Conservation (phyloP, 1,140 invertebrate species). For the Lasioglossum baleicum region DNA sequence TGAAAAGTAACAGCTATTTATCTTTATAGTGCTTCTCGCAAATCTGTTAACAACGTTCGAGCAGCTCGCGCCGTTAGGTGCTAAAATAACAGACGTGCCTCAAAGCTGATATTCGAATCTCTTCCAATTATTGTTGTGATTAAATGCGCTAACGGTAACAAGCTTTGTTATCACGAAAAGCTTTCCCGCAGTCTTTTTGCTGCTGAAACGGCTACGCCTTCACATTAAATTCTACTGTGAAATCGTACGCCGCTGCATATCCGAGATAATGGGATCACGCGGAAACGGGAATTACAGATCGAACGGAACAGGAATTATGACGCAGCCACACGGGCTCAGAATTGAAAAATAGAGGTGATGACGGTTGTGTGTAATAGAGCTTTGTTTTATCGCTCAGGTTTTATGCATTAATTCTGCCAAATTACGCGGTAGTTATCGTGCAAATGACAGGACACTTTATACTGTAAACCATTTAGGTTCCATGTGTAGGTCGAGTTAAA, state of each 20-base stretch:
- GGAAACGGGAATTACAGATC: not conserved
- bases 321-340: too few species aligned
- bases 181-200: too few species aligned
- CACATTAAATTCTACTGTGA: not conserved
- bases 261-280: conserved; percentile 4
- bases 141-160: too few species aligned
- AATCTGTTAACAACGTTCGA: too few species aligned
- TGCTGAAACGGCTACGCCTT: too few species aligned
- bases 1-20: too few species aligned
- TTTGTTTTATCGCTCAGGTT: not conserved
- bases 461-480: not conserved
- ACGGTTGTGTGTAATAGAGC: not conserved
- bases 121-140: too few species aligned
- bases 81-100: too few species aligned
- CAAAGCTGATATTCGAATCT: too few species aligned
- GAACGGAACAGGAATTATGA: not conserved
- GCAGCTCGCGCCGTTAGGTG: too few species aligned
- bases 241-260: not conserved
- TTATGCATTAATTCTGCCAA: not conserved
- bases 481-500: conserved; percentile 10
- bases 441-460: not conserved
- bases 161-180: too few species aligned
- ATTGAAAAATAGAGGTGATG: not conserved
- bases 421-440: not conserved
- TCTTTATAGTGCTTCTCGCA: too few species aligned